Conservation (phyloP, 2,797 vertebrate species). For the Gymnothorax javanicus region DNA sequence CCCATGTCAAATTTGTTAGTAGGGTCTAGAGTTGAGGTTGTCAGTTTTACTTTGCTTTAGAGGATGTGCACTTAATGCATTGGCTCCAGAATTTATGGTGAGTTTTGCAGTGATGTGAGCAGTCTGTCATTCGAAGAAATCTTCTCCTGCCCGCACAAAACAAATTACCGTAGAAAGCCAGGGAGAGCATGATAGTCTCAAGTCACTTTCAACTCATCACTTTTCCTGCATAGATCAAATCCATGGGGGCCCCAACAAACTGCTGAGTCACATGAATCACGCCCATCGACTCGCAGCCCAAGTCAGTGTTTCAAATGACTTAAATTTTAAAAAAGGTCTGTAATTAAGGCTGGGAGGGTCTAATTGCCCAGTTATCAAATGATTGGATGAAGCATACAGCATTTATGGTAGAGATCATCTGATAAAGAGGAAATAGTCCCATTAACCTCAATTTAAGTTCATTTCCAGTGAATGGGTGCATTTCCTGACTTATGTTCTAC, state of each 20-base stretch:
- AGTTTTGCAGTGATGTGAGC: neutral
- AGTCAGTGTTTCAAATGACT: neutral
- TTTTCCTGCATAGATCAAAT: neutral
- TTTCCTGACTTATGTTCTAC: neutral
- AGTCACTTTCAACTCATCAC: neutral
- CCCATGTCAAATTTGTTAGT: neutral
- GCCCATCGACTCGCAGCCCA: neutral
- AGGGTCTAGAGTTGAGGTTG: neutral
- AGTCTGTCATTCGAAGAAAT: neutral
- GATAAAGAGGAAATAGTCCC: neutral
- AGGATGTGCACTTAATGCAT: neutral
- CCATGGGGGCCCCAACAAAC: neutral
- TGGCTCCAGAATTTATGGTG: neutral
- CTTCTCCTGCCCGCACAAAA: neutral
- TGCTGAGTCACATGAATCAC: neutral
- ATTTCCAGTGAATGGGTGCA: neutral
- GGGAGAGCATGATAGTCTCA: neutral
- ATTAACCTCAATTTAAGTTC: neutral
- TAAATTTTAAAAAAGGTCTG: neutral
- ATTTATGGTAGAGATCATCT: neutral
- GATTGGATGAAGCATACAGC: neutral
- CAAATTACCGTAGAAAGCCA: neutral
- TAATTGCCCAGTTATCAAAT: neutral
- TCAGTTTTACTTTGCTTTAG: neutral
- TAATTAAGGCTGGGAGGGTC: conserved; percentile 11